Base-by-base conservation (phyloP, 1,140 invertebrate genomes). In the Drosophila biarmipes region DNA sequence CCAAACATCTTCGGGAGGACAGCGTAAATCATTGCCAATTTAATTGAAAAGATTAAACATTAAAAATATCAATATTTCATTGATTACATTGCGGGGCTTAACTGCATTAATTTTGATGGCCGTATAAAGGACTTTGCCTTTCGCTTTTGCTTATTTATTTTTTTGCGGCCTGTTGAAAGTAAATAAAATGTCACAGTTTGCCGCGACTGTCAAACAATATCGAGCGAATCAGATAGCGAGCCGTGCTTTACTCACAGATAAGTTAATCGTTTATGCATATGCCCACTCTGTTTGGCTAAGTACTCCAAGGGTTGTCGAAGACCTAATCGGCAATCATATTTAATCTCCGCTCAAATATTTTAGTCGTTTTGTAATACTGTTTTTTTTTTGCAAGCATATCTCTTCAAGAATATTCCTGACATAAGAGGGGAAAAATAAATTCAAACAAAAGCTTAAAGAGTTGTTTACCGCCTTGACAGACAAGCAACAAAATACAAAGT, bases 21-120 rank as follows among this genome's bases (percentile, higher is more conserved):
- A 56, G 59, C 57, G 74, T 75, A 81, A 86, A 80, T 76, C 64
- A 73, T 79, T 66, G 48, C 56, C 69, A 86, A 89, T 87, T 87
- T 87, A 89, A 87, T 87, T 89, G 72, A 87, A 87, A 84, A 84
- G 84, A 87, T 87, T 89, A 89, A 87, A 87, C 81, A 87, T 87
- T 82, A 78, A 78, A 86, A 82, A 87, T 82, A 76, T 68, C 72
- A 84, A 87, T 87, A 84, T 84, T 89, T 84, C 71, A 77, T 84
- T 80, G 79, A 90, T 80, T 78, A 43, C 62, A 77, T 55, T 49
- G 46, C 61, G 34, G 27, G 56, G 71, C 72, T 79, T 69, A 79
- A 79, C 79, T 79, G 71, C 55, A 78, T 86, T 78, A 81, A 87
- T 64, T 72, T 73, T 69, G 51, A 69, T 48, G 51, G 45, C 57